These are phyloP conservation scores for Xestia sexstrigata DNA, from an alignment of 2,888 invertebrate species.

Conservation along the genomic window DNA sequence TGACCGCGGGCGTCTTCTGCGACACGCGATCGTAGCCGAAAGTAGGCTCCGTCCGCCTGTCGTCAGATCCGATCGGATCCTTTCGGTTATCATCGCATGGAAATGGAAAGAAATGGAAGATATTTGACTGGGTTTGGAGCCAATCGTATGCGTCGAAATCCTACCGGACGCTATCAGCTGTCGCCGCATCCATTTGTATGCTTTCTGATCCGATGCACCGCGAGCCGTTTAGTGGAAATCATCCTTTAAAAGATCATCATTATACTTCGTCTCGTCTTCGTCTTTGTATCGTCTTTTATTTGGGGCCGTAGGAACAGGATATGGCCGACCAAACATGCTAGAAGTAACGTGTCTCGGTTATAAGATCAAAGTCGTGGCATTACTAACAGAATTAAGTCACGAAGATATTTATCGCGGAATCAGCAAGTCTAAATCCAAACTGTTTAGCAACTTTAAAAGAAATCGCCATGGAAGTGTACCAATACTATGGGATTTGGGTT, in stretches of 20 bases:
- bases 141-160: too few species aligned
- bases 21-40: too few species aligned
- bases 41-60: too few species aligned
- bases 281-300: slow-evolving; percentile 6
- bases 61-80: too few species aligned
- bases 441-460: slow-evolving; percentile 21
- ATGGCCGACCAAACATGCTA: slow-evolving; percentile 4
- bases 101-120: too few species aligned
- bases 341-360: slow-evolving; percentile 45
- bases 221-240: too few species aligned
- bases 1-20: too few species aligned
- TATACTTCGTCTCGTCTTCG: background rate
- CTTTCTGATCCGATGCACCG: too few species aligned
- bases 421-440: slow-evolving; percentile 52
- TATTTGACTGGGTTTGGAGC: too few species aligned
- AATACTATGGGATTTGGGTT: slow-evolving; percentile 23
- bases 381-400: slow-evolving; percentile 33
- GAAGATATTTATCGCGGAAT: slow-evolving; percentile 53
- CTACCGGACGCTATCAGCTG: too few species aligned
- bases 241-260: background rate
- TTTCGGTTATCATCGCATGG: too few species aligned
- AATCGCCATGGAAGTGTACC: slow-evolving; percentile 38
- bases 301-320: slow-evolving; percentile 16
- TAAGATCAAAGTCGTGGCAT: slow-evolving; percentile 49
- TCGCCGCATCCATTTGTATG: too few species aligned